Percentiles rank a stretch among this genome's conserved stretches.
Conservation (phyloP, 2,113 vertebrate species). For the Dasyprocta punctata region DNA sequence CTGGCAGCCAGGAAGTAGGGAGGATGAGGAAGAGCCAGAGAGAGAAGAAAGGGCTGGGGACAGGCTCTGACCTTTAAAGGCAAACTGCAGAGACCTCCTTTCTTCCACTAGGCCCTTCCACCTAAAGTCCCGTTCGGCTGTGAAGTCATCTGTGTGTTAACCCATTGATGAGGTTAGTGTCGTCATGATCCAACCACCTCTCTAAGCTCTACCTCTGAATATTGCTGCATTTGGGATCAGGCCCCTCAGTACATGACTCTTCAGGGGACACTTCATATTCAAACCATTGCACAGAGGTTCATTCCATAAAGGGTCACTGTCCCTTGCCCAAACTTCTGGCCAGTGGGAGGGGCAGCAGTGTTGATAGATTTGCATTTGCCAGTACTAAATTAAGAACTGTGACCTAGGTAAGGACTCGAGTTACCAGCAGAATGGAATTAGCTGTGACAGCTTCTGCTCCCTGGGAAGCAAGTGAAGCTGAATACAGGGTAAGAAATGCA, state of each 20-base stretch:
- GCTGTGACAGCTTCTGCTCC: neutral
- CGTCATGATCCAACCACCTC: neutral
- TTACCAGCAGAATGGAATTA: neutral
- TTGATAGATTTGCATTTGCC: neutral
- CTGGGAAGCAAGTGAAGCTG: neutral
- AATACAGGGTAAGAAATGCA: neutral
- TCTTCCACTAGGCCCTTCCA: neutral
- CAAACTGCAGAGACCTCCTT: neutral
- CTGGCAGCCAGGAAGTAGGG: neutral
- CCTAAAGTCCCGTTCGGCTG: neutral
- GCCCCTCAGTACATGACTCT: neutral
- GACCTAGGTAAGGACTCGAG: neutral
- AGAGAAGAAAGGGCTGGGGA: neutral
- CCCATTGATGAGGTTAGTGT: neutral
- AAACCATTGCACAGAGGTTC: neutral
- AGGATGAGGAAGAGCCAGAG: neutral
- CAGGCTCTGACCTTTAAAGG: neutral
- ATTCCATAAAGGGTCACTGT: neutral
- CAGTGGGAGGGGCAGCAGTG: neutral
- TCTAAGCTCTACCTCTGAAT: neutral
- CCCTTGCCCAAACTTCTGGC: neutral
- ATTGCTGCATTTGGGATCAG: neutral
- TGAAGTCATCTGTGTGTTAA: neutral
- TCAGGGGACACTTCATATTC: neutral
- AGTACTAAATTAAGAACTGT: conserved; percentile 16